Evolutionary conservation across 2,888 invertebrate species (phyloP), one percentile per base, ranked within the genome.

Genomic region (Pomacea canaliculata): DNA sequence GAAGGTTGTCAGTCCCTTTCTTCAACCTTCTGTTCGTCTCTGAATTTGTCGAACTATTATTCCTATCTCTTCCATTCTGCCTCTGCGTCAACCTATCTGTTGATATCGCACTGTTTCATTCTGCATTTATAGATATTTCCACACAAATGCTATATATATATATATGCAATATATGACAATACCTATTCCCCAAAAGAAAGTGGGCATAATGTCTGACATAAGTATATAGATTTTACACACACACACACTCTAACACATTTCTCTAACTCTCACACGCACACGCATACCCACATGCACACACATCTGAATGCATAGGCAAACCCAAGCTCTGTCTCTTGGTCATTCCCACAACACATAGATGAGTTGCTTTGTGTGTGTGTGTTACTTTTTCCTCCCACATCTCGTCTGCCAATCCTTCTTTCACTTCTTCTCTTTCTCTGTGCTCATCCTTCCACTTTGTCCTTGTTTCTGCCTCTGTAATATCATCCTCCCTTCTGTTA

Each of bases 231-330:
- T n/a, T n/a, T n/a, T n/a, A 60, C 63, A 71, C 71, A 46, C 56
- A 51, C 65, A 66, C 27, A n/a, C n/a, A 66, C 49, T 49, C n/a
- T n/a, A n/a, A n/a, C n/a, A n/a, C n/a, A n/a, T n/a, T n/a, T n/a
- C n/a, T n/a, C n/a, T n/a, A n/a, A n/a, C n/a, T n/a, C n/a, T n/a
- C 49, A 67, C 23, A 66, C 37, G 51, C 23, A 51, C 62, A 72
- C 72, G 10, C 46, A 72, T 18, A 48, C 62, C 63, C 49, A 37
- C 65, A 72, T 37, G 13, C 62, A 63, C 49, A 46, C 65, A 27
- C 37, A 63, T 46, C 49, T 37, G 18, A 63, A 72, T 48, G 23
- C 63, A 63, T 46, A 63, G 46, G 37, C 49, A 63, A 48, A 72
- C 19, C 8, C 72, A 72, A 27, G 18, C 37, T 63, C n/a, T 60